These are phyloP conservation scores for Hormaphis cornu DNA, from an alignment of 1,140 invertebrate species.

Conservation along the genomic window DNA sequence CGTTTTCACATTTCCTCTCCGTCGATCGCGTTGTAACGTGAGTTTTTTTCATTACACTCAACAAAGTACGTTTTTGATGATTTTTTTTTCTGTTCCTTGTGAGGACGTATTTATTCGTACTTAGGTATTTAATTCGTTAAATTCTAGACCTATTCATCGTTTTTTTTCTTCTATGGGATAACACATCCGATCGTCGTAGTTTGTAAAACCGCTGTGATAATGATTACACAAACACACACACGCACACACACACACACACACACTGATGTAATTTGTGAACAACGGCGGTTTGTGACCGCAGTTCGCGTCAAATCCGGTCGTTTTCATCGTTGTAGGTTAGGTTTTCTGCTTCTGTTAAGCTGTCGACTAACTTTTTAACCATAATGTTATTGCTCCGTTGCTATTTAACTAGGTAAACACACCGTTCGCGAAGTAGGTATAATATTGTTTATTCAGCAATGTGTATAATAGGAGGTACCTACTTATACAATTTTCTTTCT, in stretches of 20 bases:
- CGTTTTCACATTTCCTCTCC: neutral
- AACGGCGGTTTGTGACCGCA: too few relatives aligned
- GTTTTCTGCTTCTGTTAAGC: neutral
- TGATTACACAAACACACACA: too few relatives aligned
- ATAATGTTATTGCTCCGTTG: neutral
- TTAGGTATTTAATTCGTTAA: too few relatives aligned
- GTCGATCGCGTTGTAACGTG: slow-evolving; percentile 2
- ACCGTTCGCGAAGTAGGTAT: neutral
- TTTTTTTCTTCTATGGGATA: too few relatives aligned
- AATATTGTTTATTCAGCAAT: too few relatives aligned
- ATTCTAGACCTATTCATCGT: too few relatives aligned
- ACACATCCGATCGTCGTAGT: too few relatives aligned
- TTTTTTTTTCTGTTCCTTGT: neutral
- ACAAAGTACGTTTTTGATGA: neutral
- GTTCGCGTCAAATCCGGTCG: neutral
- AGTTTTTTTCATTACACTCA: neutral
- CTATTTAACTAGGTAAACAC: neutral
- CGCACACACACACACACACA: too few relatives aligned
- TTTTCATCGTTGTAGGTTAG: neutral
- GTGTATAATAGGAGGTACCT: too few relatives aligned
- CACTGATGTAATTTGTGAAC: too few relatives aligned
- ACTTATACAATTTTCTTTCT: too few relatives aligned
- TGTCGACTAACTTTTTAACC: neutral
- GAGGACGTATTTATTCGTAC: neutral
- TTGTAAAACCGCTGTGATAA: too few relatives aligned